Conservation (phyloP, 1,140 invertebrate species). For the Caerostris extrusa region DNA sequence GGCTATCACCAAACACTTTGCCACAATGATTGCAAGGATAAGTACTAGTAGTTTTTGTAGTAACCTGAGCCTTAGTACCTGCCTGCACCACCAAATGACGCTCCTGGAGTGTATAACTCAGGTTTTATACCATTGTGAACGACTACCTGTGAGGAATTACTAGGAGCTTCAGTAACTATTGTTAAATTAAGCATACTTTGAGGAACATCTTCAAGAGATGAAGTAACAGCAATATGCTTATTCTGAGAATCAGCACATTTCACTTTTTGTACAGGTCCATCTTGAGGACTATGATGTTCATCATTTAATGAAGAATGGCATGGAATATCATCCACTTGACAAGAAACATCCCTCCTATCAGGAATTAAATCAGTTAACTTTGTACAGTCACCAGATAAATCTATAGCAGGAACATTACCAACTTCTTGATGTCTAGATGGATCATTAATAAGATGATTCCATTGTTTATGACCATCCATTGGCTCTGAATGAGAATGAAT, state of each 20-base stretch:
- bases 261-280: slow-evolving; percentile 27
- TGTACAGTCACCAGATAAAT: slow-evolving; percentile 65
- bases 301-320: slow-evolving; percentile 38
- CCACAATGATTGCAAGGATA: slow-evolving; percentile 67
- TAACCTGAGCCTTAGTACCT: slow-evolving; percentile 65
- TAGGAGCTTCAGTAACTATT: slow-evolving; percentile 37
- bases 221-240: slow-evolving; percentile 11
- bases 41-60: slow-evolving; percentile 40
- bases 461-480: slow-evolving; percentile 46
- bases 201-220: slow-evolving; percentile 46
- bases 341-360: slow-evolving; percentile 69
- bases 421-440: slow-evolving; percentile 47
- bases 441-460: slow-evolving; percentile 52
- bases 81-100: slow-evolving; percentile 69
- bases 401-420: slow-evolving; percentile 54
- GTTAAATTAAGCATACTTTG: slow-evolving; percentile 58
- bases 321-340: slow-evolving; percentile 72
- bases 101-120: slow-evolving; percentile 75
- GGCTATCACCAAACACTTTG: slow-evolving; percentile 71
- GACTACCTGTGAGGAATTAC: slow-evolving; percentile 53
- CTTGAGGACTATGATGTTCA: slow-evolving; percentile 21
- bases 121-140: slow-evolving; percentile 75
- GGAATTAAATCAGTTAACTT: slow-evolving; percentile 64
- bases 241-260: slow-evolving; percentile 48
- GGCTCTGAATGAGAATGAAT: slow-evolving; percentile 64